Conservation (phyloP, 2,888 invertebrate species). For the Argyra leucocephala region DNA sequence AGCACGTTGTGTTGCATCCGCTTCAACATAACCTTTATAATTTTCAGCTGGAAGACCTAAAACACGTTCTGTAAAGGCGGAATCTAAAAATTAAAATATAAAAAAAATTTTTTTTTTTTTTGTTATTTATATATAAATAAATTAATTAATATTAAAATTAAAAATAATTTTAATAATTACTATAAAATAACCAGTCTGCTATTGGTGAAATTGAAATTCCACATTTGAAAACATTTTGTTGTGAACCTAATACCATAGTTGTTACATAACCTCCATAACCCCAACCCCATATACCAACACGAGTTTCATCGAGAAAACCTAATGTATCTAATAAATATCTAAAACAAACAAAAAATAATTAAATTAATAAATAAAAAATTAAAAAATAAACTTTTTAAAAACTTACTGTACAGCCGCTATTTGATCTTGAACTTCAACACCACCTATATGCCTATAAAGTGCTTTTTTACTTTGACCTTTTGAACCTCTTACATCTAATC, state of each 20-base stretch:
- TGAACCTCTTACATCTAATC: constrained; percentile 83
- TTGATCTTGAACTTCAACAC: constrained; percentile 86
- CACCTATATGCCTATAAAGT: constrained; percentile 73
- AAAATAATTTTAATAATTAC: constrained; percentile 52
- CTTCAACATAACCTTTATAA: constrained; percentile 82
- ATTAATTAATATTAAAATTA: not conserved
- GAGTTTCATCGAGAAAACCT: constrained; percentile 74
- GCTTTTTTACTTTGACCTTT: constrained; percentile 70
- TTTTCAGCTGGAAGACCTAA: constrained; percentile 81
- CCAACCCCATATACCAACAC: constrained; percentile 94
- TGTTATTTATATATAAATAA: not conserved
- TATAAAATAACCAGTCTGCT: constrained; percentile 91
- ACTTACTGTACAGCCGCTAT: constrained; percentile 65
- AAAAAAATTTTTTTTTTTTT: no score
- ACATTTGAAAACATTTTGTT: constrained; percentile 81
- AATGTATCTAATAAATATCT: constrained; percentile 71
- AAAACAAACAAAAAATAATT: constrained; percentile 17
- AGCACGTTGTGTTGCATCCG: constrained; percentile 81
- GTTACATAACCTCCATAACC: constrained; percentile 91
- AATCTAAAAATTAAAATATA: constrained; percentile 52
- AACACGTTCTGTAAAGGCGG: constrained; percentile 90
- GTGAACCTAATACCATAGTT: constrained; percentile 79
- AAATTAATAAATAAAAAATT: not conserved
- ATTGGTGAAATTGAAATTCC: constrained; percentile 91
- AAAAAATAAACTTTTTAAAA: not conserved